A percentile compares a stretch with the other conserved stretches of the same genome.
These are phyloP conservation scores for Cyphomyrmex costatus DNA, from an alignment of 1,140 invertebrate species.

Conservation along the genomic window DNA sequence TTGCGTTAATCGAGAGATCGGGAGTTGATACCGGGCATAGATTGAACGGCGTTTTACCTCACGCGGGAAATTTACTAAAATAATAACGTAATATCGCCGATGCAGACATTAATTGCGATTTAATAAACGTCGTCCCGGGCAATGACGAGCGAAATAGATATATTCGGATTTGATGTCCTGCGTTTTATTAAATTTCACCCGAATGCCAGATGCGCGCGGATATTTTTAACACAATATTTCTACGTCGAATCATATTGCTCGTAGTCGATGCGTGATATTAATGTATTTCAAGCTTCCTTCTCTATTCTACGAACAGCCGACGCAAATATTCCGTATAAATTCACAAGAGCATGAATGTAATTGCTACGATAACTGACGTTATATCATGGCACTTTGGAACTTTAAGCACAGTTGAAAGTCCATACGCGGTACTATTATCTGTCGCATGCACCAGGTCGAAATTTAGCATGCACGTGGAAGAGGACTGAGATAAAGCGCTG, in stretches of 20 bases:
- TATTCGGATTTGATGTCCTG: constrained; percentile 20
- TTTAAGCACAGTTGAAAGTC: constrained; percentile 29
- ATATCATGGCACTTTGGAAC: constrained; percentile 31
- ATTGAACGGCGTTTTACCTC: background rate
- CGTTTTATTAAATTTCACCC: constrained; percentile 47
- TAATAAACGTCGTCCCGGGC: constrained; percentile 39
- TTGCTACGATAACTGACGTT: constrained; percentile 23
- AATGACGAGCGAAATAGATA: constrained; percentile 30
- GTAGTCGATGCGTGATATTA: constrained; percentile 36
- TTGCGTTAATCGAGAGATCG: constrained; percentile 51
- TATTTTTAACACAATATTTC: constrained; percentile 54
- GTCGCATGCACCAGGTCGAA: constrained; percentile 25
- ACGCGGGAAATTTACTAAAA: constrained; percentile 37
- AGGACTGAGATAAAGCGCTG: background rate
- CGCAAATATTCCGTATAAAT: constrained; percentile 55
- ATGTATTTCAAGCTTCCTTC: constrained; percentile 27
- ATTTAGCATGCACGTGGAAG: constrained; percentile 11
- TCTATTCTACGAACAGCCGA: background rate
- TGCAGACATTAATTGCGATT: constrained; percentile 49
- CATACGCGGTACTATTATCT: background rate
- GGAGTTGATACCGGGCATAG: constrained; percentile 21
- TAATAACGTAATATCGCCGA: constrained; percentile 41
- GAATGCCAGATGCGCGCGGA: background rate
- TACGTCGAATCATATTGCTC: constrained; percentile 23
- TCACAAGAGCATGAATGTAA: constrained; percentile 24